phyloP scores from a whole-genome alignment of 2,797 vertebrate genomes.

The Pangasius krempfi region DNA sequence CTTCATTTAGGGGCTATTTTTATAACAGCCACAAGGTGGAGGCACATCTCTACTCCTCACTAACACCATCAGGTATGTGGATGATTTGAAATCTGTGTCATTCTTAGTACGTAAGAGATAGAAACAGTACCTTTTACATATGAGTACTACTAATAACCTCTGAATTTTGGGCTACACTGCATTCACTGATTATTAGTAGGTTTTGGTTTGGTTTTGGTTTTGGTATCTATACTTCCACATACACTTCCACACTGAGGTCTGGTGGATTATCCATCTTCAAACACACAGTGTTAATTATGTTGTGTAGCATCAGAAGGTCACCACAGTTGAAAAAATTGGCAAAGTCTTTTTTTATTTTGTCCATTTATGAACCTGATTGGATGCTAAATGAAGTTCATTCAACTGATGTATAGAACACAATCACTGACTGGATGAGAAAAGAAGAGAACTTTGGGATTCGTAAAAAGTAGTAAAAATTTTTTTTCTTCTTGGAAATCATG shows the following conservation, averaged over 20 bases:
- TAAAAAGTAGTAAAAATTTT: neutral
- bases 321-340: neutral
- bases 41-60: slow-evolving; percentile 9
- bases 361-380: neutral
- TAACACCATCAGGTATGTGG: neutral
- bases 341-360: neutral
- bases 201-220: no score
- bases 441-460: neutral
- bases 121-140: neutral
- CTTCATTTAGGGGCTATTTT: neutral
- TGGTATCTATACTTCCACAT: no score
- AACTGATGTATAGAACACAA: neutral
- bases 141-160: neutral
- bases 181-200: neutral
- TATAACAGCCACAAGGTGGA: slow-evolving; percentile 38
- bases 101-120: neutral
- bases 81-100: neutral
- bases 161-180: neutral
- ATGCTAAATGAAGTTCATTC: neutral
- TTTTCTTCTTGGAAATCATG: neutral
- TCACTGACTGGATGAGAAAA: neutral
- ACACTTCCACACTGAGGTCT: neutral
- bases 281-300: neutral
- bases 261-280: neutral
- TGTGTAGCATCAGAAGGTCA: neutral